Percentiles rank a stretch among this genome's conserved stretches.
phyloP scores from a whole-genome alignment of 1,140 invertebrate genomes.

The Sitophilus oryzae region DNA sequence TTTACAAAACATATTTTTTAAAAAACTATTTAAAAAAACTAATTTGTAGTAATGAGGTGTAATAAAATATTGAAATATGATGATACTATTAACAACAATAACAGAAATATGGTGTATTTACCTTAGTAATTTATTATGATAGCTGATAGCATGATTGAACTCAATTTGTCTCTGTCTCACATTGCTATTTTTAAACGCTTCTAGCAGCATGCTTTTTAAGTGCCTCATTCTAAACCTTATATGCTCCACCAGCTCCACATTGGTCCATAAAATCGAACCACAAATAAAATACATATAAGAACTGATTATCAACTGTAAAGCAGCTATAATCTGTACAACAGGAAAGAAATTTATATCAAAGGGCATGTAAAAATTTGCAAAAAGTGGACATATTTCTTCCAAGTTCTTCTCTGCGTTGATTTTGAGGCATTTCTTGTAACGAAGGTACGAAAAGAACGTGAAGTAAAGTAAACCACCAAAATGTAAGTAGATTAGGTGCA shows the following conservation, averaged over 20 bases:
- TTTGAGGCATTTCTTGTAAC: not conserved
- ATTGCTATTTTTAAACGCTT: not conserved
- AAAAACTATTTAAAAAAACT: too few relatives aligned
- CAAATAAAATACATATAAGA: conserved; percentile 4
- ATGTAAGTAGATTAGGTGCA: conserved; percentile 7
- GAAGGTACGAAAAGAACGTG: conserved; percentile 4
- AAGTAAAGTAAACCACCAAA: conserved; percentile 2
- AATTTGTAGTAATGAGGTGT: too few relatives aligned
- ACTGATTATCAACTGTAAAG: not conserved
- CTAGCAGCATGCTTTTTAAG: conserved; percentile 4
- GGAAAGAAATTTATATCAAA: not conserved
- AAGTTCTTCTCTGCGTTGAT: conserved; percentile 2
- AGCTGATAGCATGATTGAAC: conserved; percentile 2
- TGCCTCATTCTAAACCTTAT: conserved; percentile 7
- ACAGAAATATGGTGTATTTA: not conserved
- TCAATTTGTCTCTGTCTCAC: not conserved
- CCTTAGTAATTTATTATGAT: conserved; percentile 2
- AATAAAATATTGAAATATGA: too few relatives aligned
- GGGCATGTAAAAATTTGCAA: conserved; percentile 1
- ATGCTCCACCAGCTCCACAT: conserved; percentile 7
- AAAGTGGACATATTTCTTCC: conserved; percentile 2
- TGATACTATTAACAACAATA: too few relatives aligned
- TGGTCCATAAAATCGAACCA: conserved; percentile 8
- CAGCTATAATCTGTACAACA: not conserved
- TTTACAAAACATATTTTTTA: too few relatives aligned